These are phyloP conservation scores for Fistularia tabacaria DNA, from an alignment of 2,797 vertebrate genomes.

Conservation along the genomic window DNA sequence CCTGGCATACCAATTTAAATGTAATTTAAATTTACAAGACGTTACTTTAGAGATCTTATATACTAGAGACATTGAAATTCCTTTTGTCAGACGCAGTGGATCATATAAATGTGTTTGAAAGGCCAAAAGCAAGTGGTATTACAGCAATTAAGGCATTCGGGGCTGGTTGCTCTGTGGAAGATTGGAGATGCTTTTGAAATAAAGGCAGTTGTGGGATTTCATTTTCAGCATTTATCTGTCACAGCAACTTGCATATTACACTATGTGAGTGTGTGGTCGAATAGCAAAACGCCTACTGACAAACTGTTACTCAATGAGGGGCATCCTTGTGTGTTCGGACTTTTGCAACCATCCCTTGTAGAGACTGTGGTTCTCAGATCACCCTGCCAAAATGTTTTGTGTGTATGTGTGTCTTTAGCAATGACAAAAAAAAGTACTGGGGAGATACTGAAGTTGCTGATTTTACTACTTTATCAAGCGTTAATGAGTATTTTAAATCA, in stretches of 20 bases:
- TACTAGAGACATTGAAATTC: constrained; percentile 3
- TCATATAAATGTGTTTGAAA: constrained; percentile 29
- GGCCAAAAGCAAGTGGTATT: constrained; percentile 39
- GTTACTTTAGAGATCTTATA: not conserved
- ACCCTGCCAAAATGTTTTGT: constrained; percentile 30
- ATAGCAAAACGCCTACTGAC: constrained; percentile 36
- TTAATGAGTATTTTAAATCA: too few relatives aligned
- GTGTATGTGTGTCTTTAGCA: not conserved
- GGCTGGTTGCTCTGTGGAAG: constrained; percentile 22
- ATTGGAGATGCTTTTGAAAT: constrained; percentile 22
- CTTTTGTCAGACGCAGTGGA: constrained; percentile 14
- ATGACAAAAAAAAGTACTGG: too few relatives aligned
- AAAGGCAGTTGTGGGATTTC: constrained; percentile 39
- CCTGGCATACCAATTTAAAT: constrained; percentile 21
- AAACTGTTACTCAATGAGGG: constrained; percentile 32
- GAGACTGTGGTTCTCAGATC: constrained; percentile 43
- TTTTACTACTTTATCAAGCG: too few relatives aligned
- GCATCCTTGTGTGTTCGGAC: constrained; percentile 31
- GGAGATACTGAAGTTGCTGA: too few relatives aligned
- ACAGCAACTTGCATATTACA: constrained; percentile 29
- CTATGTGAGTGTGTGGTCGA: constrained; percentile 21
- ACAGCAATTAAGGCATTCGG: constrained; percentile 35
- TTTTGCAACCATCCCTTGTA: constrained; percentile 29
- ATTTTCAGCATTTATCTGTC: constrained; percentile 11
- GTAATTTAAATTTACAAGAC: too few relatives aligned